Percentiles rank a stretch among this genome's conserved stretches.
These are phyloP conservation scores for Anagrus nilaparvatae DNA, from an alignment of 1,140 invertebrate species.

Conservation along the genomic window DNA sequence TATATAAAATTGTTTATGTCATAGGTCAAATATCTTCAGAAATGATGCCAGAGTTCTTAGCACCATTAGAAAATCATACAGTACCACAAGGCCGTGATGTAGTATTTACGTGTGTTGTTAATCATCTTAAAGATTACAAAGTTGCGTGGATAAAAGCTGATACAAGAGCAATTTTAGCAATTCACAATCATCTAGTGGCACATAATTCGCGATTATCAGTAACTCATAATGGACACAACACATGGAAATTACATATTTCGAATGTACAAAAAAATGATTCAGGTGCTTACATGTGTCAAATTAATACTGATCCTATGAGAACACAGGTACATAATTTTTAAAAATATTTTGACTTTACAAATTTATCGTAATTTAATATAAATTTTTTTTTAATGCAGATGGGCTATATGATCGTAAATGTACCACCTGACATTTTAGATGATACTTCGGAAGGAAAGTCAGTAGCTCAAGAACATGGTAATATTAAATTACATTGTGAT, in stretches of 20 bases:
- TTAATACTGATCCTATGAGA: conserved; percentile 85
- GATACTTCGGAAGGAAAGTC: conserved; percentile 42
- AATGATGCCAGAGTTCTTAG: conserved; percentile 66
- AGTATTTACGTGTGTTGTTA: conserved; percentile 79
- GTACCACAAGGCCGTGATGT: conserved; percentile 78
- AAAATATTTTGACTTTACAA: too few species aligned
- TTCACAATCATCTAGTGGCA: conserved; percentile 82
- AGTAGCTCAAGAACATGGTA: conserved; percentile 58
- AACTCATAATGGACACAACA: conserved; percentile 83
- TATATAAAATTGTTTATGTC: too few species aligned
- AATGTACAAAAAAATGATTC: conserved; percentile 83
- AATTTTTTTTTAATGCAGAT: conserved; percentile 47
- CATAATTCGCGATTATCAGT: conserved; percentile 74
- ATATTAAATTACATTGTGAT: conserved; percentile 62
- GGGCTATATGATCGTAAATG: conserved; percentile 70
- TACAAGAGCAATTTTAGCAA: conserved; percentile 78
- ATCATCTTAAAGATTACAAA: conserved; percentile 76
- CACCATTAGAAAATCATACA: conserved; percentile 76
- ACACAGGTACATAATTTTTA: conserved; percentile 59
- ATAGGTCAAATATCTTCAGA: conserved; percentile 41
- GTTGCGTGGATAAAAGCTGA: conserved; percentile 89
- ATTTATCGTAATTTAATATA: too few species aligned
- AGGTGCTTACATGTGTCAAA: conserved; percentile 84
- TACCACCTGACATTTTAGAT: conserved; percentile 70
- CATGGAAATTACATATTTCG: conserved; percentile 79